Percentiles rank a stretch among this genome's conserved stretches.
Evolutionary conservation across 2,113 vertebrate species (phyloP).

Genomic region (Chamaea fasciata): DNA sequence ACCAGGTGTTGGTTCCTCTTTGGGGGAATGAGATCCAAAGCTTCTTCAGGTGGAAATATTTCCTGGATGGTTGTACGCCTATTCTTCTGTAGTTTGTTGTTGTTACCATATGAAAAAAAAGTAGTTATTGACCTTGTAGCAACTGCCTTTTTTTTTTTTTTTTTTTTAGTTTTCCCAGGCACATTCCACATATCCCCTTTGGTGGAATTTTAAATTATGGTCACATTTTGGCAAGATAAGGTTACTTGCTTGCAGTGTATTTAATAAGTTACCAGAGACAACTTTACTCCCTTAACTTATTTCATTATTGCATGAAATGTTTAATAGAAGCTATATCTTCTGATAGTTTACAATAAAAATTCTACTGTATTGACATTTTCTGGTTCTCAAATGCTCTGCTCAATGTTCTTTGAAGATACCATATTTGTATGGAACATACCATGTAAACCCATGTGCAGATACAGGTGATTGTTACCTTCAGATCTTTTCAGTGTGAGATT

Average conservation of each 20-base stretch:
- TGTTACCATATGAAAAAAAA: not conserved
- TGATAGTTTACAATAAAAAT: not conserved
- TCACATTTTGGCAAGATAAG: not conserved
- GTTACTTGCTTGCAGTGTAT: not conserved
- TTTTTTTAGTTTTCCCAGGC: not conserved
- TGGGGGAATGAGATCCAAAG: not conserved
- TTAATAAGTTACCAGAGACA: not conserved
- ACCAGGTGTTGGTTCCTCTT: not conserved
- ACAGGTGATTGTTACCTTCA: conserved; percentile 7
- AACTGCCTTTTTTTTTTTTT: not conserved
- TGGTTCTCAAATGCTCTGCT: not conserved
- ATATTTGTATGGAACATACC: not conserved
- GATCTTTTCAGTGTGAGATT: conserved; percentile 28
- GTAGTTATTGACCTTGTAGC: not conserved
- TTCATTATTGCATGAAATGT: conserved; percentile 12
- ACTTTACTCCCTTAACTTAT: not conserved
- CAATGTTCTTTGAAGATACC: not conserved
- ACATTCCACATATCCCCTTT: not conserved
- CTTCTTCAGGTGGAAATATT: not conserved
- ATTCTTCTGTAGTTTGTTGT: not conserved
- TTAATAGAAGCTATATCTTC: not conserved
- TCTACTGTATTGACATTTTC: not conserved
- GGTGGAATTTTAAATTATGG: not conserved
- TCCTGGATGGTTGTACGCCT: not conserved
- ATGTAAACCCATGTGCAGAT: not conserved